phyloP scores from a whole-genome alignment of 2,113 vertebrate species.

The Phylloscopus trochilus region DNA sequence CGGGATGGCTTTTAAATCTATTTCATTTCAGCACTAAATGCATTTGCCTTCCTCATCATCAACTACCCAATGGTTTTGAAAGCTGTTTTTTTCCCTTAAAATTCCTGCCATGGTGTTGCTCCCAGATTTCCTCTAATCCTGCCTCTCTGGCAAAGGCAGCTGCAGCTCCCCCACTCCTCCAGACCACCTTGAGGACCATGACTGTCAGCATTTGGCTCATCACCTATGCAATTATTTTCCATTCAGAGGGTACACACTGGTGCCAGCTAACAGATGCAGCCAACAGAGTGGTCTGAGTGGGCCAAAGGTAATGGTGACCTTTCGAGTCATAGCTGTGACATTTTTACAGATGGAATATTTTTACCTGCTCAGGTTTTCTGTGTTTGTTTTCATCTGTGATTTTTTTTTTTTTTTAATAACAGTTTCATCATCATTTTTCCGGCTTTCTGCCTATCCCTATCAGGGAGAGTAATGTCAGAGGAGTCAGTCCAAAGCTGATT shows the following conservation, averaged over 20 bases:
- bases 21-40: not conserved
- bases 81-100: not conserved
- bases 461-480: not conserved
- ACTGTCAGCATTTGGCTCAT: not conserved
- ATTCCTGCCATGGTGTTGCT: not conserved
- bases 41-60: not conserved
- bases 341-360: not conserved
- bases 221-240: not conserved
- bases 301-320: not conserved
- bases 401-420: not conserved
- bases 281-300: not conserved
- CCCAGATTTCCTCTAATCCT: not conserved
- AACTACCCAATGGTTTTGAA: not conserved
- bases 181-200: not conserved
- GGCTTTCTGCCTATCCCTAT: not conserved
- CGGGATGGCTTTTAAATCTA: not conserved
- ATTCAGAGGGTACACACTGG: not conserved
- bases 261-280: conserved; percentile 6
- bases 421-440: not conserved
- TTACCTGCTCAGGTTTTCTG: not conserved
- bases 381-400: not conserved
- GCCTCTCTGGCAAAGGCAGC: not conserved
- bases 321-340: not conserved
- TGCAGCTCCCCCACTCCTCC: not conserved
- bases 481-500: not conserved